These are phyloP conservation scores for Hafferia zeledoni DNA, from an alignment of 2,797 vertebrate species.

Conservation along the genomic window DNA sequence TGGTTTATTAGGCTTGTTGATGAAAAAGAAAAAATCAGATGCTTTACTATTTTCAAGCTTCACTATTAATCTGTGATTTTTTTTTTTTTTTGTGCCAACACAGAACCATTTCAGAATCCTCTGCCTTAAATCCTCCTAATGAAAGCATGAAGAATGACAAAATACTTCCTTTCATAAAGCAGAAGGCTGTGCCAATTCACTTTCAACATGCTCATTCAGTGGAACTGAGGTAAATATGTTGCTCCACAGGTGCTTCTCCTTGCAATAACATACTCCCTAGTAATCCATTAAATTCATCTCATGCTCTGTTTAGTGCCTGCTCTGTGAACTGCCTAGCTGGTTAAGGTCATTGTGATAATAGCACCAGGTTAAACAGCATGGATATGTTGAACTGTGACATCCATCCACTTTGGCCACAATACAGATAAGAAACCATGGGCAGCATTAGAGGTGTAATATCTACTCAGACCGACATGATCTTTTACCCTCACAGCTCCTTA, in stretches of 20 bases:
- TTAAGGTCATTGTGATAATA: constrained; percentile 50
- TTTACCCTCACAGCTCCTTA: neutral
- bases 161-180: constrained; percentile 62
- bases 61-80: constrained; percentile 69
- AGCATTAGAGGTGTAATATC: neutral
- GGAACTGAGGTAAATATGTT: constrained; percentile 59
- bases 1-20: constrained; percentile 75
- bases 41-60: constrained; percentile 70
- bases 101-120: constrained; percentile 65
- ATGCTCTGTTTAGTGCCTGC: constrained; percentile 48
- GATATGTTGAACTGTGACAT: constrained; percentile 25
- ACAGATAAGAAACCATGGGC: neutral
- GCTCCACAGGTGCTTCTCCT: constrained; percentile 71
- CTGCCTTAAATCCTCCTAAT: constrained; percentile 67
- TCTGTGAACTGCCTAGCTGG: constrained; percentile 51
- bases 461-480: fast-evolving
- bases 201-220: constrained; percentile 59
- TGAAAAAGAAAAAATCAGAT: constrained; percentile 78
- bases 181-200: constrained; percentile 38
- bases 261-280: constrained; percentile 47
- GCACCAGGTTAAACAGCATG: constrained; percentile 45
- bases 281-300: constrained; percentile 61
- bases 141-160: constrained; percentile 65
- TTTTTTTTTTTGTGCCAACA: constrained; percentile 27
- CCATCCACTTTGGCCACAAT: neutral